Conservation (phyloP, 2,888 invertebrate species). For the Barypeithes pellucidus region DNA sequence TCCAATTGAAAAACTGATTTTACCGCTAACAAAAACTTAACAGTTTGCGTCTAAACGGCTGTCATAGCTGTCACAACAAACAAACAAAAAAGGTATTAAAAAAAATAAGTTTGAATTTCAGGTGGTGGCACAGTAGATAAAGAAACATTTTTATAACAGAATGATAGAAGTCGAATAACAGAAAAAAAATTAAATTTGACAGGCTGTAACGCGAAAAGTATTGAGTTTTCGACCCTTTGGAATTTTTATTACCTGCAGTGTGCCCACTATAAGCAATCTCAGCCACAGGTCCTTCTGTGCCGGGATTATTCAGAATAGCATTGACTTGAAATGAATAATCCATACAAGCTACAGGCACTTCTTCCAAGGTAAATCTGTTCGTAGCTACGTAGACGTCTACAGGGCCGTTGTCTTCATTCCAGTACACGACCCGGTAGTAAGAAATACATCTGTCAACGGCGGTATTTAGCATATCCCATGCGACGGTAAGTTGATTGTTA, state of each 20-base stretch:
- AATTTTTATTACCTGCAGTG: constrained; percentile 23
- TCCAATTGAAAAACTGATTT: no score
- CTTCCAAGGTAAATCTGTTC: constrained; percentile 19
- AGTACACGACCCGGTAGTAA: constrained; percentile 42
- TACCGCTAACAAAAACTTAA: no score
- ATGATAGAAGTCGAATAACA: no score
- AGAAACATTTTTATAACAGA: no score
- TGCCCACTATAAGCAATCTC: not conserved
- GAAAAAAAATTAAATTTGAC: no score
- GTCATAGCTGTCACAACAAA: no score
- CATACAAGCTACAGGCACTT: constrained; percentile 34
- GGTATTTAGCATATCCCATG: constrained; percentile 1
- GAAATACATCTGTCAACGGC: constrained; percentile 13
- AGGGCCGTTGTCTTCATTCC: constrained; percentile 39
- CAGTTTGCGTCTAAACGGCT: no score
- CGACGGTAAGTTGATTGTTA: not conserved
- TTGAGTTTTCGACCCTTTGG: no score
- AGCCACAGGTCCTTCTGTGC: constrained; percentile 36
- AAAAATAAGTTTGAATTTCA: no score
- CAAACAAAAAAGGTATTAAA: no score
- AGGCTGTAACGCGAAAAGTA: no score
- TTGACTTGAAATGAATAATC: constrained; percentile 43
- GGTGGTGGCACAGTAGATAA: no score
- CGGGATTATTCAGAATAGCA: constrained; percentile 35
- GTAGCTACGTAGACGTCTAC: constrained; percentile 33